Evolutionary conservation across 1,140 invertebrate species (phyloP).

Genomic region (Drosophila kikkawai): DNA sequence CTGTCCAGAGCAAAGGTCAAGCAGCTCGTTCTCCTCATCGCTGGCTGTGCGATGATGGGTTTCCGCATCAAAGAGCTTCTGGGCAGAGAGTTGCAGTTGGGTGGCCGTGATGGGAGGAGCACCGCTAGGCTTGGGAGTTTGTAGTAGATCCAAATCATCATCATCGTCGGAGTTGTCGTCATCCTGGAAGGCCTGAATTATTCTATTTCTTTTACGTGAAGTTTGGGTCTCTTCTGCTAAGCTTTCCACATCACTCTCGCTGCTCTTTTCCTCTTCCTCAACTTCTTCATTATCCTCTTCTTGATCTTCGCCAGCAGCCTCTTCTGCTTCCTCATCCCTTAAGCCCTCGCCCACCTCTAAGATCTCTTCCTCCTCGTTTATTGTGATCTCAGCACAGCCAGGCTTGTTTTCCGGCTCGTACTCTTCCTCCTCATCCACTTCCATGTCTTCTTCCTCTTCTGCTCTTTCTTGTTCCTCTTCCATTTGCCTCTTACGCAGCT

Average conservation of each 20-base stretch:
- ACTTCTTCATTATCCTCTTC: conserved; percentile 47
- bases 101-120: conserved; percentile 50
- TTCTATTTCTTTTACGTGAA: conserved; percentile 62
- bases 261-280: conserved; percentile 32
- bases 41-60: conserved; percentile 67
- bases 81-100: conserved; percentile 48
- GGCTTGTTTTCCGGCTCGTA: conserved; percentile 74
- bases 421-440: conserved; percentile 63
- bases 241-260: conserved; percentile 46
- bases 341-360: conserved; percentile 40
- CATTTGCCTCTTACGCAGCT: conserved; percentile 86
- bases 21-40: conserved; percentile 86
- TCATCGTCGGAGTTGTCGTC: conserved; percentile 79
- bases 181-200: conserved; percentile 75
- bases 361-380: conserved; percentile 72
- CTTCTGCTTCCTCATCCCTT: conserved; percentile 20
- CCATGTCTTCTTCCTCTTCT: conserved; percentile 51
- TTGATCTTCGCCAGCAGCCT: conserved; percentile 26
- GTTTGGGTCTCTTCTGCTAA: conserved; percentile 15
- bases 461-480: conserved; percentile 71
- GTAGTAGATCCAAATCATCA: conserved; percentile 80
- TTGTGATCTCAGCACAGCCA: conserved; percentile 54
- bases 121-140: conserved; percentile 77
- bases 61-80: conserved; percentile 72
- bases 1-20: conserved; percentile 86